phyloP scores from a whole-genome alignment of 2,797 vertebrate species.

The Cirrhinus molitorella region DNA sequence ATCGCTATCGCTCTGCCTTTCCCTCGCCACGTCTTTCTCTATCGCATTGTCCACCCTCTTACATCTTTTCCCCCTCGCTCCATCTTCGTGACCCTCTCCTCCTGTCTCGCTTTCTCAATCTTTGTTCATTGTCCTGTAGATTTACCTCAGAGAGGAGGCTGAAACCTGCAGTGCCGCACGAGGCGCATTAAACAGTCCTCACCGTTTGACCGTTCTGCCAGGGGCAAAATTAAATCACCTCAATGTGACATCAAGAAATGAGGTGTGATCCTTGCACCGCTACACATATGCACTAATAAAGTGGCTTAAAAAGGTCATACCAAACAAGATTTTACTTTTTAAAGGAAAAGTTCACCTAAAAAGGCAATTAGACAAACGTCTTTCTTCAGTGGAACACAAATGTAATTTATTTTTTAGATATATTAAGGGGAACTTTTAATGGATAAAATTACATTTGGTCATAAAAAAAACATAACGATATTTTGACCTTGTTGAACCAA shows the following conservation, averaged over 20 bases:
- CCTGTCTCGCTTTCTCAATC: conserved; percentile 5
- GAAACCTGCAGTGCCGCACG: neutral
- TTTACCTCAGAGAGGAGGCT: neutral
- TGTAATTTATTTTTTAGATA: no score
- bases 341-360: neutral
- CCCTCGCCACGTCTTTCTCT: neutral
- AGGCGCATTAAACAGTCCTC: conserved; percentile 1
- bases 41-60: conserved; percentile 9
- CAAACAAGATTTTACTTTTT: neutral
- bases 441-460: neutral
- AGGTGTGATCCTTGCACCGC: conserved; percentile 7
- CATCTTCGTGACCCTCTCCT: conserved; percentile 16
- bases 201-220: neutral
- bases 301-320: neutral
- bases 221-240: conserved; percentile 22
- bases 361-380: neutral
- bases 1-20: conserved; percentile 5
- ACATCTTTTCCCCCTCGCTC: neutral
- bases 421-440: neutral
- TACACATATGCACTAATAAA: conserved; percentile 2
- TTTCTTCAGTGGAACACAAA: neutral
- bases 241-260: conserved; percentile 25
- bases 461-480: neutral
- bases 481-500: neutral
- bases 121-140: conserved; percentile 4